Base-by-base conservation (phyloP, 2,888 invertebrate species). In the Leptodirus hochenwartii region DNA sequence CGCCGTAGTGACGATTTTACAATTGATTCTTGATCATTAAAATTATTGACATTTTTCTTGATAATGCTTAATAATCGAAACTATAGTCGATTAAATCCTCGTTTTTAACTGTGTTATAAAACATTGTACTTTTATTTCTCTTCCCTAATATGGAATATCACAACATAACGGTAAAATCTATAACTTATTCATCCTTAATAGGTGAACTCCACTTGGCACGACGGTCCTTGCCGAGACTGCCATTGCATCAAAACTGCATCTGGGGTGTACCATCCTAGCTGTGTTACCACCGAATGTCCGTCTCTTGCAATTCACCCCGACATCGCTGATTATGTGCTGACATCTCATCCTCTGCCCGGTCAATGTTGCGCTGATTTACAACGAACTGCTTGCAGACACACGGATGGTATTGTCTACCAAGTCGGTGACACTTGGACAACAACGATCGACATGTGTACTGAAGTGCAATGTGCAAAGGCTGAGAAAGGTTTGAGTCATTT, bases 211-310 rank as follows among this genome's bases (percentile, higher is more conserved):
- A 59, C 53, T 1, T 80, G 79, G 79, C 47, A 58, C 34, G 77
- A 79, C 47, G 78, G 77, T 0, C 70, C 72, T 13, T 80, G 80
- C 43, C 64, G 67, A 22, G 55, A 59, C 17, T 80, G 79, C 41
- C 53, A 54, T 25, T 79, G 78, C 47, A 23, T 40, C 15, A 52
- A 53, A 17, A 41, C 46, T 22, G 40, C 43, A 5, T 38, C 42
- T 10, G 50, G 47, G 5, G 58, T 50, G 32, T 41, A 44, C 2
- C 46, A 53, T 4, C 43, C 47, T 8, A 35, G 52, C 3, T 78
- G 78, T 49, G 42, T 55, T 1, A 50, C 52, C 8, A 58, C 54
- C 2, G 54, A 63, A 31, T 78, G 77, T 41, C 50, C 63, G 3
- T 37, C 47, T 10, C 29, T 61, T 1, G 37, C 43, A n/a, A 43